Percentiles rank a stretch among this genome's conserved stretches.
Conservation (phyloP, 2,797 vertebrate species). For the Lophius americanus region DNA sequence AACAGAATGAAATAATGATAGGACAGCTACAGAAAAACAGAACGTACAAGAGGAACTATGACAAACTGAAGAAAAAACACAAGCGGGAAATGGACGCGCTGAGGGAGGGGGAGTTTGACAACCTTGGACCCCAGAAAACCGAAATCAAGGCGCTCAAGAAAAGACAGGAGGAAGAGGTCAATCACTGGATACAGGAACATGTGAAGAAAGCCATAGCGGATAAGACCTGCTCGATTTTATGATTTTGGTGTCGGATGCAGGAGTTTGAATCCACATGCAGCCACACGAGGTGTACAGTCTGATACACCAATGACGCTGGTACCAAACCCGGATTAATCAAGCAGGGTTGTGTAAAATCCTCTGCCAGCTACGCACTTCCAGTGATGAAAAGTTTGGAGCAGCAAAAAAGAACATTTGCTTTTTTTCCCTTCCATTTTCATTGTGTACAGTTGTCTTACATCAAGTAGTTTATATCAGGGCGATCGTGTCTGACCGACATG, state of each 20-base stretch:
- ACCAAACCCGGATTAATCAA: no score
- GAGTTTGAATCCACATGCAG: no score
- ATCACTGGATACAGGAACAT: slow-evolving; percentile 23
- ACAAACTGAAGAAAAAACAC: background rate
- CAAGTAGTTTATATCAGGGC: no score
- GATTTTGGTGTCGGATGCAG: background rate
- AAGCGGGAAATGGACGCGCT: background rate
- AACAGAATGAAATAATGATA: background rate
- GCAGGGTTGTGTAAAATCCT: no score
- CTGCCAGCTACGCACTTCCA: no score
- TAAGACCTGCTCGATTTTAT: slow-evolving; percentile 3
- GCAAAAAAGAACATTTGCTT: no score
- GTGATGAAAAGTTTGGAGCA: no score
- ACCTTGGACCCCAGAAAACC: background rate
- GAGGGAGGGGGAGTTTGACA: background rate
- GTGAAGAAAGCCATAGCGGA: background rate
- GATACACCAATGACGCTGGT: no score
- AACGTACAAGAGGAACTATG: background rate
- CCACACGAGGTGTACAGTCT: no score
- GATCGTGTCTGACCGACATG: no score
- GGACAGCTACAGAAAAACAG: slow-evolving; percentile 1
- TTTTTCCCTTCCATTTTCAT: no score
- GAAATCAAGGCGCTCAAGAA: background rate
- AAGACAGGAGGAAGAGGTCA: slow-evolving; percentile 4
- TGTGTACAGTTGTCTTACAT: no score